Percentiles rank a stretch among this genome's conserved stretches.
Conservation (phyloP, 2,888 invertebrate species). For the Acanthosepion esculentum region DNA sequence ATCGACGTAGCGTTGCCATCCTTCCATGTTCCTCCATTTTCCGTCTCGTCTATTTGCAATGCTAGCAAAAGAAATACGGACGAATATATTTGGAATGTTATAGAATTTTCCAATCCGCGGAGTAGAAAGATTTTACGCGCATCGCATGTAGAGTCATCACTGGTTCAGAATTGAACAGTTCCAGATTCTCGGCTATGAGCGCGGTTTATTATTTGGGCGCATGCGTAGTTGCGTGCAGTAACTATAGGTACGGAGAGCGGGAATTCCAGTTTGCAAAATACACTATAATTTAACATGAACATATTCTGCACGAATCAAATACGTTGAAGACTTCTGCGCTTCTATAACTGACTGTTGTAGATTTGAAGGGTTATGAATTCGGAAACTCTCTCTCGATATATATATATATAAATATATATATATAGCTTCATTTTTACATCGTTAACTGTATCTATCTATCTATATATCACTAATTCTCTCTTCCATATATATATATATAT, state of each 20-base stretch:
- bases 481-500: too few relatives aligned
- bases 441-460: too few relatives aligned
- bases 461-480: too few relatives aligned
- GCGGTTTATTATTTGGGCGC: not conserved
- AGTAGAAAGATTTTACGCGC: not conserved
- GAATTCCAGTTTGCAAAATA: not conserved
- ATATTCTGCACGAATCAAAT: not conserved
- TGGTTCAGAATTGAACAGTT: not conserved
- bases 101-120: not conserved
- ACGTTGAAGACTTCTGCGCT: too few relatives aligned
- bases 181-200: not conserved
- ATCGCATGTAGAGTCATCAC: not conserved
- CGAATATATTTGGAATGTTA: not conserved
- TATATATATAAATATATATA: too few relatives aligned
- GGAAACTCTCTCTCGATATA: too few relatives aligned
- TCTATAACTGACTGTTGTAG: too few relatives aligned
- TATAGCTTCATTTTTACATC: too few relatives aligned
- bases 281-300: too few relatives aligned
- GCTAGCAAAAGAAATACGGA: not conserved
- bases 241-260: not conserved
- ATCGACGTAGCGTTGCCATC: too few relatives aligned
- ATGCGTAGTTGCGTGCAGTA: not conserved
- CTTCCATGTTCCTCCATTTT: too few relatives aligned
- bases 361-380: too few relatives aligned
- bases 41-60: not conserved